Base-by-base conservation (phyloP, 2,113 vertebrate species). In the Setophaga kirtlandii region DNA sequence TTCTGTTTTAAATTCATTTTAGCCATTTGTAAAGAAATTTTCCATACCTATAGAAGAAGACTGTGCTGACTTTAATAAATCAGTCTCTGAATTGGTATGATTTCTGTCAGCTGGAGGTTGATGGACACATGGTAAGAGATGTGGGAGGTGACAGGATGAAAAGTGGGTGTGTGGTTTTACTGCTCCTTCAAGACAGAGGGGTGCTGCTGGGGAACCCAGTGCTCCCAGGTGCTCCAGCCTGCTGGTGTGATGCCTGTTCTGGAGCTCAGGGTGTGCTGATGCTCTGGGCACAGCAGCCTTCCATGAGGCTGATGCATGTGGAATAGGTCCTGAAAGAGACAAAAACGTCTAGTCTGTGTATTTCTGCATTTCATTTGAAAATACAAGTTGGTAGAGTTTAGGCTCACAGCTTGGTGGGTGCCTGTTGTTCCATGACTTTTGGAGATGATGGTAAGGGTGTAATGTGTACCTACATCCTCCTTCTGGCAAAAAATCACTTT, bases 201-300 rank as follows among this genome's bases (percentile, higher is more conserved):
- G 18, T 1, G 0, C 35, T 67, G 37, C 35, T 37, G 5, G 44
- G 35, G 25, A 80, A 24, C 56, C 74, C 1, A 0, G 52, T 0
- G 2, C 44, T 60, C 39, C 13, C 24, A 11, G 60, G 15, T 3
- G 5, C 37, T 25, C 18, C 80, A 58, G 27, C 41, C 56, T 33
- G 37, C 46, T 4, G 6, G 4, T 0, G 2, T n/a, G 30, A 3
- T 52, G 27, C n/a, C 4, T 39, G 10, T 21, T 11, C 37, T 33
- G 69, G 31, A 77, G 56, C 30, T 46, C 5, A 1, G 63, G 33
- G 6, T 20, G 1, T 23, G 4, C 16, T 30, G 70, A 25, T 50
- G 60, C 62, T 70, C 47, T 1, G 9, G 69, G 35, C n/a, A 30
- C 37, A 49, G 7, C 2, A 4, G 17, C 39, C 28, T 78, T 85